Evolutionary conservation across 2,888 invertebrate species (phyloP).

Genomic region (Idaea dimidiata): DNA sequence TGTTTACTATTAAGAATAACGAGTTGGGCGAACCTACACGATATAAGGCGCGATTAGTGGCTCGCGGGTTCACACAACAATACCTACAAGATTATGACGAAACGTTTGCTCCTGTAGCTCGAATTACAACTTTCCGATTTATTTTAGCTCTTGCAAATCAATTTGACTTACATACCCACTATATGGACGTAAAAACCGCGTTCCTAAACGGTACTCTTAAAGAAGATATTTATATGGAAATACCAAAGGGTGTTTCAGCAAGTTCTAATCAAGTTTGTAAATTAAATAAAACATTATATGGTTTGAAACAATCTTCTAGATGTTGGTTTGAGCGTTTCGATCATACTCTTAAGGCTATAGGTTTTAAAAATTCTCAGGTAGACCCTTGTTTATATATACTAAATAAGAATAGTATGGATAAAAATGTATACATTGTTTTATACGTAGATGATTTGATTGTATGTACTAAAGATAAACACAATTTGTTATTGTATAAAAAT

Average conservation of each 20-base stretch:
- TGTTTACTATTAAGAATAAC: constrained; percentile 30
- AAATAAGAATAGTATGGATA: constrained; percentile 17
- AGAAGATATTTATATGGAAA: constrained; percentile 19
- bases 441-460: constrained; percentile 27
- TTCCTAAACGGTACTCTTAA: constrained; percentile 29
- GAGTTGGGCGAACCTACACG: constrained; percentile 25
- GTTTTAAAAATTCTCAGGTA: constrained; percentile 26
- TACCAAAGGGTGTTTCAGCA: constrained; percentile 4
- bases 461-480: constrained; percentile 3
- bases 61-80: constrained; percentile 16
- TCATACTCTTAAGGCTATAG: constrained; percentile 18
- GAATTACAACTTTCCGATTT: constrained; percentile 31
- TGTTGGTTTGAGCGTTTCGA: constrained; percentile 26
- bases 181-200: constrained; percentile 31
- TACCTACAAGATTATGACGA: constrained; percentile 32
- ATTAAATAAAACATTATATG: constrained; percentile 34
- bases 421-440: constrained; percentile 23
- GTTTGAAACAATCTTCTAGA: constrained; percentile 24
- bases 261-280: constrained; percentile 25
- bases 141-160: constrained; percentile 29
- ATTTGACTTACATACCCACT: constrained; percentile 23
- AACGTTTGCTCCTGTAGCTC: constrained; percentile 37
- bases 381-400: constrained; percentile 26
- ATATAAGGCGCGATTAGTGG: constrained; percentile 32
- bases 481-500: background rate